phyloP scores from a whole-genome alignment of 2,888 invertebrate species.

The Caenorhabditis sp. region DNA sequence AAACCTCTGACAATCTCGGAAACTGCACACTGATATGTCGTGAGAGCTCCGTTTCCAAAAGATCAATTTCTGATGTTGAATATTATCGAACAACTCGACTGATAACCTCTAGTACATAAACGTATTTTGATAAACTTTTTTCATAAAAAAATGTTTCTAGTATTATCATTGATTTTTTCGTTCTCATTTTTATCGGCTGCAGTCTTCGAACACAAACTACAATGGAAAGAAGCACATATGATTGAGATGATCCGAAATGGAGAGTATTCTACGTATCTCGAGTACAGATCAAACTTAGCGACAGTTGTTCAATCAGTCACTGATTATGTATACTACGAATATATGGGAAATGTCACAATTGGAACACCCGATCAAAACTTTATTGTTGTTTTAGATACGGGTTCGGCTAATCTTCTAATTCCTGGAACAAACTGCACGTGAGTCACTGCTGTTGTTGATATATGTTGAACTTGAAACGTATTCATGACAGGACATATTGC shows the following conservation, averaged over 20 bases:
- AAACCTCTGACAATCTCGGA: too few relatives aligned
- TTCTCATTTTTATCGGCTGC: conserved; percentile 23
- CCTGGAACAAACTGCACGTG: conserved; percentile 46
- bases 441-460: conserved; percentile 1
- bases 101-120: too few relatives aligned
- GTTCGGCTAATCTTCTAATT: conserved; percentile 45
- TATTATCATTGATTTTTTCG: not conserved
- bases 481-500: conserved; percentile 32
- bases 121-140: not conserved
- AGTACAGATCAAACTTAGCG: conserved; percentile 19
- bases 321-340: conserved; percentile 44
- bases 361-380: conserved; percentile 51
- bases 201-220: conserved; percentile 37
- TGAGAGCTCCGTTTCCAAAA: too few relatives aligned
- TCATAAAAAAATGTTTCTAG: not conserved
- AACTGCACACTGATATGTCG: too few relatives aligned
- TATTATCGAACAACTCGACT: too few relatives aligned
- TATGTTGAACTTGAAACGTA: not conserved
- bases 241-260: conserved; percentile 42
- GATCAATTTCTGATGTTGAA: too few relatives aligned
- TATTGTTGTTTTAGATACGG: conserved; percentile 47
- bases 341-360: conserved; percentile 47
- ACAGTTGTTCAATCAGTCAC: conserved; percentile 22
- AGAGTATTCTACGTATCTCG: conserved; percentile 30
- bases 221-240: conserved; percentile 34